Conservation (phyloP, 2,113 vertebrate genomes). For the Lontra canadensis region DNA sequence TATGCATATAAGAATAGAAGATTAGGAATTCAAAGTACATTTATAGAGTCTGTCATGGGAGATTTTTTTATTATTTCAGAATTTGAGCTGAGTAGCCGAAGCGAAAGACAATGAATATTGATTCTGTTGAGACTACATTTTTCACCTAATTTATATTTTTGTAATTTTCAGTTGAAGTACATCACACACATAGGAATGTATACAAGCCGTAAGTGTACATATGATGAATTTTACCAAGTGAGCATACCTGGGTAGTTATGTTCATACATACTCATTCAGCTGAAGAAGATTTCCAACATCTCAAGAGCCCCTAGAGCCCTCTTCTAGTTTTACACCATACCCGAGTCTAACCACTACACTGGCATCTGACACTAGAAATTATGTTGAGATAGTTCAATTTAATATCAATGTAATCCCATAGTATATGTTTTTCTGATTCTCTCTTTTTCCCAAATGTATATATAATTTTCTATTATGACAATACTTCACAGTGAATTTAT, state of each 20-base stretch:
- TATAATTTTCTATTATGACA: not conserved
- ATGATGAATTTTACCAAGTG: not conserved
- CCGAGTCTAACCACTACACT: not conserved
- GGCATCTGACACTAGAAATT: not conserved
- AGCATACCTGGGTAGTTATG: not conserved
- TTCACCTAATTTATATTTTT: slow-evolving; percentile 35
- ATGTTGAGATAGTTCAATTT: not conserved
- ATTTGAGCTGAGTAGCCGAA: slow-evolving; percentile 23
- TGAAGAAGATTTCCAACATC: not conserved
- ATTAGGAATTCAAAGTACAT: slow-evolving; percentile 30
- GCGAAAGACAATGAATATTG: slow-evolving; percentile 16
- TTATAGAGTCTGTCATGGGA: not conserved
- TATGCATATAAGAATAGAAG: not conserved
- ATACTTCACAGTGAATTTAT: not conserved
- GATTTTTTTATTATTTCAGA: slow-evolving; percentile 44
- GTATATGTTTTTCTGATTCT: not conserved
- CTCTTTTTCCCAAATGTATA: not conserved
- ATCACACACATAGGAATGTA: not conserved
- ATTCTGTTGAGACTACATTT: slow-evolving; percentile 40
- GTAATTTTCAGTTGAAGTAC: not conserved
- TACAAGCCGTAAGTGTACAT: not conserved
- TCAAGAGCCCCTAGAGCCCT: not conserved
- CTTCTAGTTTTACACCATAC: not conserved
- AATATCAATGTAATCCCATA: not conserved
- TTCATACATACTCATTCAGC: not conserved